Evolutionary conservation across 2,888 invertebrate genomes (phyloP).

Genomic region (Deilephila porcellus): DNA sequence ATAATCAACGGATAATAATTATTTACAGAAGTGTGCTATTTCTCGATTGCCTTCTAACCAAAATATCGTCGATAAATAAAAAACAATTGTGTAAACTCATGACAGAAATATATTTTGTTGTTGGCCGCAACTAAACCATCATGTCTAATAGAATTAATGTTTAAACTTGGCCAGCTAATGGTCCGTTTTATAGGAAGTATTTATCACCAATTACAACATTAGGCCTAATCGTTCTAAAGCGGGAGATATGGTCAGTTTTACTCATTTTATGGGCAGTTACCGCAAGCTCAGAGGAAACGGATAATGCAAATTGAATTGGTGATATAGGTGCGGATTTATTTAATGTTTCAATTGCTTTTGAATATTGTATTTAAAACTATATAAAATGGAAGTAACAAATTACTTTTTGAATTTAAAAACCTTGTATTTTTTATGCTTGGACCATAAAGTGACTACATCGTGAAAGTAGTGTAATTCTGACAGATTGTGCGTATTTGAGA

Average conservation of each 20-base stretch:
- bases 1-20: too few species aligned
- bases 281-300: neutral
- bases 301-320: neutral
- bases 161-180: conserved; percentile 6
- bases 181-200: neutral
- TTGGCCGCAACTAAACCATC: neutral
- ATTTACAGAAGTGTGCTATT: too few species aligned
- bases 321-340: neutral
- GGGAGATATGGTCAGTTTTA: neutral
- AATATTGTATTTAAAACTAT: neutral
- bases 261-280: neutral
- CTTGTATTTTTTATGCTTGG: too few species aligned
- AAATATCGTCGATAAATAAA: neutral
- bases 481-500: too few species aligned
- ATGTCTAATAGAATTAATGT: conserved; percentile 4
- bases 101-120: neutral
- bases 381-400: too few species aligned
- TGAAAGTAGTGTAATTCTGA: too few species aligned
- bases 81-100: neutral
- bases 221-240: neutral
- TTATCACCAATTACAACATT: conserved; percentile 22
- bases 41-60: too few species aligned
- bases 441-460: too few species aligned
- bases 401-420: too few species aligned
- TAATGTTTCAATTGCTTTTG: neutral